phyloP scores from a whole-genome alignment of 2,797 vertebrate genomes.

The Spinibarbus caldwelli region DNA sequence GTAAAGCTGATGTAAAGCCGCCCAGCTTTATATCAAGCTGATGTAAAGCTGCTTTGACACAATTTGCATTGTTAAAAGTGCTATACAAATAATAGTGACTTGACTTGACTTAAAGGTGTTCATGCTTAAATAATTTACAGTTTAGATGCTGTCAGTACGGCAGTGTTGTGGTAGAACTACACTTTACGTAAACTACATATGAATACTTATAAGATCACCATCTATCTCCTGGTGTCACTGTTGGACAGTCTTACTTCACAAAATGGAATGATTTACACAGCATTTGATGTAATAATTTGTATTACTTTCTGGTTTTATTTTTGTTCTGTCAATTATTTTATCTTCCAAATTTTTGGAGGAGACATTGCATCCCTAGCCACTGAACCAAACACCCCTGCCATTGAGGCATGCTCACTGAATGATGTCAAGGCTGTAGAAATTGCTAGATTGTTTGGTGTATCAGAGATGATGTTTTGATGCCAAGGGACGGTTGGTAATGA shows the following conservation, averaged over 20 bases:
- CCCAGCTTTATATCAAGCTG: no score
- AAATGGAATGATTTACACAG: neutral
- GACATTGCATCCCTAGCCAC: neutral
- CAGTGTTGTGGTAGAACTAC: neutral
- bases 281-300: neutral
- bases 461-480: conserved; percentile 18
- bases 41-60: no score
- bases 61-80: no score
- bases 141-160: neutral
- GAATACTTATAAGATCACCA: no score
- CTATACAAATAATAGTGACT: no score
- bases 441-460: conserved; percentile 21
- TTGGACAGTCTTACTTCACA: neutral
- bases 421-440: conserved; percentile 31
- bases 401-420: conserved; percentile 18
- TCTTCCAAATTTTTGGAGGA: neutral
- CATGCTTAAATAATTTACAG: neutral
- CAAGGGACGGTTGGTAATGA: conserved; percentile 12
- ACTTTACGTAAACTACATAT: neutral
- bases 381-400: neutral
- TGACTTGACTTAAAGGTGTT: no score
- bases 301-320: neutral
- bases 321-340: neutral
- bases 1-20: no score
- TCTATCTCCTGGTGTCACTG: no score